Conservation (phyloP, 2,888 invertebrate genomes). For the Dasypogon diadema region DNA sequence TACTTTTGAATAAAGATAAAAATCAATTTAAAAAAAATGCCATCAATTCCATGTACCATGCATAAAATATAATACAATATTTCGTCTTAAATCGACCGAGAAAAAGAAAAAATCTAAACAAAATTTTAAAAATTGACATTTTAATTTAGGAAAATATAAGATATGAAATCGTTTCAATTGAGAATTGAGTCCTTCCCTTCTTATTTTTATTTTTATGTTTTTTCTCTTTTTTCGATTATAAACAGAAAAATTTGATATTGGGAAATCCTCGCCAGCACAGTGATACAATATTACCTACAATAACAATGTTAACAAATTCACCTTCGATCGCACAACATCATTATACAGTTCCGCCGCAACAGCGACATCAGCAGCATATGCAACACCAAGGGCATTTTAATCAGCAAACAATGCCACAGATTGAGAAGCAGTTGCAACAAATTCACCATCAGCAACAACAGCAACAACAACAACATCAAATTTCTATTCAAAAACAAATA, state of each 20-base stretch:
- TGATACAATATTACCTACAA: constrained; percentile 54
- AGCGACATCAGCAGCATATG: constrained; percentile 58
- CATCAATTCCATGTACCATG: not conserved
- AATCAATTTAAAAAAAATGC: no score
- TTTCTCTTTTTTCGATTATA: constrained; percentile 48
- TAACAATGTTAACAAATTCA: constrained; percentile 56
- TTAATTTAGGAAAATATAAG: constrained; percentile 16
- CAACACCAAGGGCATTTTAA: constrained; percentile 18
- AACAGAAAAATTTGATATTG: constrained; percentile 62
- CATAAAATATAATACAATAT: not conserved
- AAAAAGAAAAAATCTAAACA: constrained; percentile 70
- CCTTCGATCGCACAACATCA: constrained; percentile 48
- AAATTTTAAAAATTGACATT: constrained; percentile 57
- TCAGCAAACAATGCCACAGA: constrained; percentile 38
- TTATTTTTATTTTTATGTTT: constrained; percentile 54
- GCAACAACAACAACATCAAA: constrained; percentile 57
- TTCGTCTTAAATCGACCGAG: constrained; percentile 62
- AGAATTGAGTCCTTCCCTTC: constrained; percentile 57
- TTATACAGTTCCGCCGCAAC: constrained; percentile 47
- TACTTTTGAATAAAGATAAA: no score
- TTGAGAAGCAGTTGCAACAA: constrained; percentile 59
- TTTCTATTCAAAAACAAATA: constrained; percentile 46
- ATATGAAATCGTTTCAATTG: constrained; percentile 37
- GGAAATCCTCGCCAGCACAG: constrained; percentile 60
- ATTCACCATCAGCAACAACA: constrained; percentile 59